Percentiles rank a stretch among this genome's conserved stretches.
Evolutionary conservation across 2,797 vertebrate species (phyloP).

Genomic region (Platyrinchus mystaceus): DNA sequence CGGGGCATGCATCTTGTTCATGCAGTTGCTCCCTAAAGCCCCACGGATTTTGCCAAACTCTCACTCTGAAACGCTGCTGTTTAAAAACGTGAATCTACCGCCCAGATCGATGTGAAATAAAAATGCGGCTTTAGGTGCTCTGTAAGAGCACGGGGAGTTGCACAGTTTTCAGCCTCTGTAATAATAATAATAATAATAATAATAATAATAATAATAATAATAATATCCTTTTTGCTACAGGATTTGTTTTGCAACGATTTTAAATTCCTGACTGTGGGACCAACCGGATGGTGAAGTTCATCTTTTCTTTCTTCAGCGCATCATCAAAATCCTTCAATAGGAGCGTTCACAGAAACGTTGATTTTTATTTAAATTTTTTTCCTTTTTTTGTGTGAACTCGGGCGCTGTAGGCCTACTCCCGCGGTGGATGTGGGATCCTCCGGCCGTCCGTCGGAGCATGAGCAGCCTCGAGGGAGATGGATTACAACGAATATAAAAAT

Average conservation of each 20-base stretch:
- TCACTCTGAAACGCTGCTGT: neutral
- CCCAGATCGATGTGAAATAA: neutral
- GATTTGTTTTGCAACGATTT: neutral
- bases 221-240: neutral
- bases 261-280: neutral
- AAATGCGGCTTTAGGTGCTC: rapidly evolving
- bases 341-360: neutral
- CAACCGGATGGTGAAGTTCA: neutral
- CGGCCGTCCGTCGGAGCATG: neutral
- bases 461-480: neutral
- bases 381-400: too few species aligned
- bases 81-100: neutral
- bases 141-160: neutral
- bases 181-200: too few species aligned
- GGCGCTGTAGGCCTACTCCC: too few species aligned
- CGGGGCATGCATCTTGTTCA: neutral
- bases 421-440: neutral
- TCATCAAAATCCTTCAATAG: neutral
- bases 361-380: too few species aligned
- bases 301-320: neutral
- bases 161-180: neutral
- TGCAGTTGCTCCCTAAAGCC: neutral
- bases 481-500: neutral
- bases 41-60: neutral
- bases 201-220: neutral